phyloP scores from a whole-genome alignment of 1,140 invertebrate genomes.

The Drosophila sechellia region DNA sequence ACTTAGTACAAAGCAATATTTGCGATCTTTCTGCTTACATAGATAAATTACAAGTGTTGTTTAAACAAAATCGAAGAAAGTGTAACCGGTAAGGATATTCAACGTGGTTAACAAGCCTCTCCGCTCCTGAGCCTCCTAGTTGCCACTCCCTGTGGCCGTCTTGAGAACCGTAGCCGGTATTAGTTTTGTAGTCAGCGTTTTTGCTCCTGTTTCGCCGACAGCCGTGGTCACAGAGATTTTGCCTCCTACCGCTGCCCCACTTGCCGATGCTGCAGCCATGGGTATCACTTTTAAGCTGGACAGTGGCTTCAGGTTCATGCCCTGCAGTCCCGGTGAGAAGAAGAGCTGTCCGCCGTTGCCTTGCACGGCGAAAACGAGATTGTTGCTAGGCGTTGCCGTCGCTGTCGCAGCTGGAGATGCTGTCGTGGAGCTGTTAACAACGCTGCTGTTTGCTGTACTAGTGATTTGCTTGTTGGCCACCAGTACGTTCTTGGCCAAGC shows the following conservation, averaged over 20 bases:
- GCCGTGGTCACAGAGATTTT: conserved; percentile 49
- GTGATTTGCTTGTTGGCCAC: conserved; percentile 43
- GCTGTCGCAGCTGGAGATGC: conserved; percentile 14
- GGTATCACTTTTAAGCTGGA: conserved; percentile 89
- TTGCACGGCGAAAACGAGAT: conserved; percentile 88
- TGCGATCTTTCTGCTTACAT: conserved; percentile 48
- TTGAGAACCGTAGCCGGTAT: conserved; percentile 61
- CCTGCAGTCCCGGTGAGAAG: conserved; percentile 86
- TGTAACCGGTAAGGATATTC: conserved; percentile 43
- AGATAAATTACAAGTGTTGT: conserved; percentile 27
- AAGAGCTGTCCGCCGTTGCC: conserved; percentile 86
- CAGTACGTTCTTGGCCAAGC: conserved; percentile 70
- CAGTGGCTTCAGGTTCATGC: conserved; percentile 88
- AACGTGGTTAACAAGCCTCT: conserved; percentile 66
- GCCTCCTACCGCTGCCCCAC: conserved; percentile 13
- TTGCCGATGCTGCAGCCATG: conserved; percentile 40
- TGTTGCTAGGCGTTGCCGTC: conserved; percentile 70
- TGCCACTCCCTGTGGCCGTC: conserved; percentile 60
- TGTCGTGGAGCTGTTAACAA: conserved; percentile 7
- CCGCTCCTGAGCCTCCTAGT: conserved; percentile 36
- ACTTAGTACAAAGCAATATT: conserved; percentile 32
- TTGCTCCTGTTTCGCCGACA: conserved; percentile 18
- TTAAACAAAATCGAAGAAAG: conserved; percentile 24
- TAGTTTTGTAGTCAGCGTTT: conserved; percentile 55
- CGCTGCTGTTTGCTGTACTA: conserved; percentile 19